These are phyloP conservation scores for Lepus timidus DNA, from an alignment of 2,113 vertebrate genomes.

Conservation along the genomic window DNA sequence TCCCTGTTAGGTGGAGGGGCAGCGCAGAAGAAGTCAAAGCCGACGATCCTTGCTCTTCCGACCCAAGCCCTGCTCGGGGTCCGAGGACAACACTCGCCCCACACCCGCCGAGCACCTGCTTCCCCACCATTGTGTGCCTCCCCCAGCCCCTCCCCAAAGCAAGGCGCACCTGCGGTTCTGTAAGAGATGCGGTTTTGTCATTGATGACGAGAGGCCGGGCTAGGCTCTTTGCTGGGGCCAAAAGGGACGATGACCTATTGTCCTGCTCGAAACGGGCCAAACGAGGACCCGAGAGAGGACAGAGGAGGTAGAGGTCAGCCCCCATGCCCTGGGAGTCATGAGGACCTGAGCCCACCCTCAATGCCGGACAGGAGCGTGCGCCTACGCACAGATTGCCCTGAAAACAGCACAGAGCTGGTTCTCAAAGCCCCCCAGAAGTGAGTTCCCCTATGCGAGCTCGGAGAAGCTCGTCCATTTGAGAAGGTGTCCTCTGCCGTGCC, in stretches of 20 bases:
- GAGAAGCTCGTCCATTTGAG: background rate
- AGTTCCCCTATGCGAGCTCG: background rate
- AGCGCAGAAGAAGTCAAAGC: background rate
- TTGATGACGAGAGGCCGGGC: conserved; percentile 24
- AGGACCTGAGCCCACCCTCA: background rate
- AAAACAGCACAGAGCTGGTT: background rate
- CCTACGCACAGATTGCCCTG: background rate
- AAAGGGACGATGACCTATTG: conserved; percentile 32
- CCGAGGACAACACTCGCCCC: background rate
- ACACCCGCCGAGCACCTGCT: background rate
- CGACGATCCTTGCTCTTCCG: background rate
- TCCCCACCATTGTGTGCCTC: background rate
- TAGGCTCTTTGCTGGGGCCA: conserved; percentile 40
- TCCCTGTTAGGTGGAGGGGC: conserved; percentile 29
- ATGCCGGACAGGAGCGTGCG: background rate
- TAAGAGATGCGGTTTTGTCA: background rate
- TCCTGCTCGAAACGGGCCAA: background rate
- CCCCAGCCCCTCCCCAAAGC: background rate
- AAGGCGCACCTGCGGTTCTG: conserved; percentile 22
- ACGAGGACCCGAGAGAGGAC: background rate
- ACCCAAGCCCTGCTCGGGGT: background rate
- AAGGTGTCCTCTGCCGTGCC: background rate
- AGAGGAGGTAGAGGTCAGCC: background rate
- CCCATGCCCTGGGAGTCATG: background rate
- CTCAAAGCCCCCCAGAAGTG: background rate